Conservation (phyloP, 1,140 invertebrate genomes). For the Drosophila chauvacae region DNA sequence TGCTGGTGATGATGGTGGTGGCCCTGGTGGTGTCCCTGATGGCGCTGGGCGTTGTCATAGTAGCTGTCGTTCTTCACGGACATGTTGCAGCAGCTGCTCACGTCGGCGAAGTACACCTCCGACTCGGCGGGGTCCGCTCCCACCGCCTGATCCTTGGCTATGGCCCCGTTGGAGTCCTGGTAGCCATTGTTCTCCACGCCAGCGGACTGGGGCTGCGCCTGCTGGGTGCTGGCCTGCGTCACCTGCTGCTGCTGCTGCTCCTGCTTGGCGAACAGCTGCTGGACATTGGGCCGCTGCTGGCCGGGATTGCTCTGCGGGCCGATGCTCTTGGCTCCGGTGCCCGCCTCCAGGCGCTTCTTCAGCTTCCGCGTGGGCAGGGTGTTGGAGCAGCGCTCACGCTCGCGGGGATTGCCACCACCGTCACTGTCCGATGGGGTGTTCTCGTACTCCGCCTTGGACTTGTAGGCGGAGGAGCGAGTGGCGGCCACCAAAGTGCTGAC, state of each 20-base stretch:
- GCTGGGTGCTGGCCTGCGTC: constrained; percentile 16
- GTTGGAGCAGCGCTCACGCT: constrained; percentile 84
- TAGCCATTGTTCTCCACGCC: constrained; percentile 80
- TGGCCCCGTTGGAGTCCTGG: constrained; percentile 73
- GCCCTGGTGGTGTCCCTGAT: constrained; percentile 49
- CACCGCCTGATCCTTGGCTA: constrained; percentile 59
- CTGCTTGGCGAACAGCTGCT: constrained; percentile 84
- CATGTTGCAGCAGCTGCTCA: constrained; percentile 93
- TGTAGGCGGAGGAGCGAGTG: constrained; percentile 51
- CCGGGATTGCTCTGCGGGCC: constrained; percentile 70
- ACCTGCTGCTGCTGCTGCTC: constrained; percentile 29
- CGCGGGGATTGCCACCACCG: constrained; percentile 70
- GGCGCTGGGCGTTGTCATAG: constrained; percentile 76
- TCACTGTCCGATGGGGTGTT: constrained; percentile 83
- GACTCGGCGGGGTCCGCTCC: constrained; percentile 87
- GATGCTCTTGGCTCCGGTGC: constrained; percentile 79
- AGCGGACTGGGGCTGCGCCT: constrained; percentile 30
- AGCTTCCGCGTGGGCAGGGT: constrained; percentile 86
- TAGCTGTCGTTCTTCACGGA: constrained; percentile 87
- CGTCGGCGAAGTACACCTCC: constrained; percentile 93
- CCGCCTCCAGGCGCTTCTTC: constrained; percentile 85
- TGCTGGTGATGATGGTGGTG: constrained; percentile 64
- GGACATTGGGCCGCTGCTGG: constrained; percentile 84
- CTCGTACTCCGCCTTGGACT: constrained; percentile 70
- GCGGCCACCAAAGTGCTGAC: constrained; percentile 27